Conservation (phyloP, 2,797 vertebrate species). For the Artibeus jamaicensis region DNA sequence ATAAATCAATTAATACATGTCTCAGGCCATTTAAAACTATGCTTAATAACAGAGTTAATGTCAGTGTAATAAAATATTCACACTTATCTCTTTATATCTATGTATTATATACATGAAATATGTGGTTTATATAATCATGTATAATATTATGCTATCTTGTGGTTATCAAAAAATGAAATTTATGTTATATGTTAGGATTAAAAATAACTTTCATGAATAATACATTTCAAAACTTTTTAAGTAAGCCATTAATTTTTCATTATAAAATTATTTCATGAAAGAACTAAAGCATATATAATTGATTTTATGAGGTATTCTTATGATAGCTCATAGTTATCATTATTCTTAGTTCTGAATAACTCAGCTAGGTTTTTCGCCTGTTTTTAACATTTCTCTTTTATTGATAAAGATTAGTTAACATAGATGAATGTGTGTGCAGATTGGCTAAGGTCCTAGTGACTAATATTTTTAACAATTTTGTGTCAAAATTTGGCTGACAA, state of each 20-base stretch:
- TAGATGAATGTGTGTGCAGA: not conserved
- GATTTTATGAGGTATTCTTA: not conserved
- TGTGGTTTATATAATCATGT: not conserved
- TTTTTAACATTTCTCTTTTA: not conserved
- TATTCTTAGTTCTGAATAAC: not conserved
- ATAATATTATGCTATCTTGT: not conserved
- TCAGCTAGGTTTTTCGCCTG: not conserved
- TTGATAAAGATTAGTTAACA: not conserved
- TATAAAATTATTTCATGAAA: not conserved
- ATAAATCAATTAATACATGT: not conserved
- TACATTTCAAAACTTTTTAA: not conserved
- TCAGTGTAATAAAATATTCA: not conserved
- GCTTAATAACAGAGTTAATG: not conserved
- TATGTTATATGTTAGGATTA: not conserved
- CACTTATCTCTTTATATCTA: not conserved
- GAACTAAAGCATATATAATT: not conserved
- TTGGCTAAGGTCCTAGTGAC: not conserved
- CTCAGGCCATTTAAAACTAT: not conserved
- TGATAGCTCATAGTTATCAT: not conserved
- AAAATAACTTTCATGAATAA: not conserved
- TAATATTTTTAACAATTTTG: not conserved
- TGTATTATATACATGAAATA: not conserved
- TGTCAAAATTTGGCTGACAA: not conserved
- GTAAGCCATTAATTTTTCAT: not conserved
- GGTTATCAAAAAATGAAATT: not conserved